phyloP scores from a whole-genome alignment of 2,888 invertebrate genomes.

The Cephus rjabovi region DNA sequence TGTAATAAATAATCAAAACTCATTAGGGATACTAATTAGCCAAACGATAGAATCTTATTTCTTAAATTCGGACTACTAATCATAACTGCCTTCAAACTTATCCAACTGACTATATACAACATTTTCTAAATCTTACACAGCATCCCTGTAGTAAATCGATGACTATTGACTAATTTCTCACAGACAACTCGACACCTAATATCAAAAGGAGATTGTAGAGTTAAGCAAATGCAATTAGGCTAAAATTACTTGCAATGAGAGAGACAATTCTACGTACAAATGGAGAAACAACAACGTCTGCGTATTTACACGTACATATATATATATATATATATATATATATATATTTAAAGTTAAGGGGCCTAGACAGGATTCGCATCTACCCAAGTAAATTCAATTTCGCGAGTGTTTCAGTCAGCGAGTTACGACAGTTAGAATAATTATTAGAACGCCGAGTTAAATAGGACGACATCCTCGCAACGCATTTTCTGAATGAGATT shows the following conservation, averaged over 20 bases:
- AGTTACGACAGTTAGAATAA: not conserved
- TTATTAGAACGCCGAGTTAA: not conserved
- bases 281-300: not conserved
- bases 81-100: not conserved
- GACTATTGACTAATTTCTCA: not conserved
- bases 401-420: not conserved
- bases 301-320: not conserved
- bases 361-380: not conserved
- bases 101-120: not conserved
- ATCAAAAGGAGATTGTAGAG: not conserved
- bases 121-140: not conserved
- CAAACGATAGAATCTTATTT: not conserved
- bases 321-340: no score
- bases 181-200: not conserved
- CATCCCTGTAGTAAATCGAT: not conserved
- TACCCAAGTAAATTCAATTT: not conserved
- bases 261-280: not conserved
- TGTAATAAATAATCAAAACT: not conserved
- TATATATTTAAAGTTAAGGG: not conserved
- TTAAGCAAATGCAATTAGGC: not conserved
- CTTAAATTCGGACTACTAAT: not conserved
- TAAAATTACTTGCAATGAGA: not conserved
- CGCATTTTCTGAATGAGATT: not conserved
- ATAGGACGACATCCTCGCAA: not conserved
- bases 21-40: not conserved